Conservation (phyloP, 2,888 invertebrate genomes). For the Erynnis tages region DNA sequence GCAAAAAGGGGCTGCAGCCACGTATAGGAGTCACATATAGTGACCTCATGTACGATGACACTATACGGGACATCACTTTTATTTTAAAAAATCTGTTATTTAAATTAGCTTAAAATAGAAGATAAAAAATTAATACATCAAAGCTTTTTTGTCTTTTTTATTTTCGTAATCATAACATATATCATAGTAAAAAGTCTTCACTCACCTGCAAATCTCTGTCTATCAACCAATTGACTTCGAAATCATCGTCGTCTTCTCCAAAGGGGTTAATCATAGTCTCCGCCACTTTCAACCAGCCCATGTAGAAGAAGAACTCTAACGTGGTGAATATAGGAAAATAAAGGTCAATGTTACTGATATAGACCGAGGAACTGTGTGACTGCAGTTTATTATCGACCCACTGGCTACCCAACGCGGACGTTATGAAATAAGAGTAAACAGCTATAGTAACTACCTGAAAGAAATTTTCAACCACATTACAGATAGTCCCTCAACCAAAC, state of each 20-base stretch:
- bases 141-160: neutral
- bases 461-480: constrained; percentile 14
- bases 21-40: too few relatives aligned
- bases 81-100: too few relatives aligned
- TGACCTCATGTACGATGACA: too few relatives aligned
- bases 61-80: too few relatives aligned
- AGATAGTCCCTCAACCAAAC: neutral
- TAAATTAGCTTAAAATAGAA: too few relatives aligned
- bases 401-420: constrained; percentile 93
- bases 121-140: too few relatives aligned
- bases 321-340: constrained; percentile 96
- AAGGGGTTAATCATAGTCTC: constrained; percentile 95
- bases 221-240: constrained; percentile 96
- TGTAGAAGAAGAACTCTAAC: constrained; percentile 92
- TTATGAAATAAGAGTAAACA: constrained; percentile 95
- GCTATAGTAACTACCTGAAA: constrained; percentile 92
- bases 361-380: constrained; percentile 43
- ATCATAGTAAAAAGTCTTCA: neutral
- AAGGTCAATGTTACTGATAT: constrained; percentile 87
- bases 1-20: too few relatives aligned
- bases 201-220: constrained; percentile 93
- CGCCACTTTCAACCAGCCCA: constrained; percentile 96
- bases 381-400: constrained; percentile 85
- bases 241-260: constrained; percentile 95
- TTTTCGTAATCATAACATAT: neutral